Percentiles rank a stretch among this genome's conserved stretches.
These are phyloP conservation scores for Drosophila simulans DNA, from an alignment of 1,140 invertebrate species.

Conservation along the genomic window DNA sequence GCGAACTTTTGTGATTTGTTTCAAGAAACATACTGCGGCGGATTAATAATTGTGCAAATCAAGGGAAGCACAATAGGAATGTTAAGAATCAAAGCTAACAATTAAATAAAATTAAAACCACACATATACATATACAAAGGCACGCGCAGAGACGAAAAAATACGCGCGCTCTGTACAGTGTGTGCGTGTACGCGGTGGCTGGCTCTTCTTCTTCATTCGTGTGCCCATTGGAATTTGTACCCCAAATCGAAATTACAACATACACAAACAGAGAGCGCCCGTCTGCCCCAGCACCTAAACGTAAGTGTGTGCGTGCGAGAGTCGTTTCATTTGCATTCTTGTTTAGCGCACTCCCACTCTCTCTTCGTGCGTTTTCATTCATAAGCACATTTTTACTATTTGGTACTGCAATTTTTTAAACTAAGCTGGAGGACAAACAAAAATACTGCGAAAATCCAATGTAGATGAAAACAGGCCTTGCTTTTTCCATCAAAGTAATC, in stretches of 20 bases:
- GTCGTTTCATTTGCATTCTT: slow-evolving; percentile 46
- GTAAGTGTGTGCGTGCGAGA: slow-evolving; percentile 18
- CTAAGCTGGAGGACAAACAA: not conserved
- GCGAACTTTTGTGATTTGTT: slow-evolving; percentile 22
- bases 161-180: slow-evolving; percentile 62
- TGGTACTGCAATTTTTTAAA: not conserved
- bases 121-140: slow-evolving; percentile 20
- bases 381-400: slow-evolving; percentile 69
- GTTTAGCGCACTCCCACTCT: not conserved
- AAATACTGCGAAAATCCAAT: too few relatives aligned
- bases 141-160: slow-evolving; percentile 44
- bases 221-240: slow-evolving; percentile 81
- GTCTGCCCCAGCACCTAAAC: slow-evolving; percentile 5
- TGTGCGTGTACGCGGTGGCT: slow-evolving; percentile 23
- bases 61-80: slow-evolving; percentile 15
- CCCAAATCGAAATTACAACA: slow-evolving; percentile 80
- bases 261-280: slow-evolving; percentile 65
- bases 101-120: slow-evolving; percentile 44
- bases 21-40: slow-evolving; percentile 14
- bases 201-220: slow-evolving; percentile 63
- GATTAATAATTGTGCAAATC: slow-evolving; percentile 36
- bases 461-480: slow-evolving; percentile 25
- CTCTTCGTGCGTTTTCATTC: slow-evolving; percentile 68
- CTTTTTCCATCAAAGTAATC: slow-evolving; percentile 15
- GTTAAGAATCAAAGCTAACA: slow-evolving; percentile 45